phyloP scores from a whole-genome alignment of 2,888 invertebrate genomes.

The Cheilosia pagana region DNA sequence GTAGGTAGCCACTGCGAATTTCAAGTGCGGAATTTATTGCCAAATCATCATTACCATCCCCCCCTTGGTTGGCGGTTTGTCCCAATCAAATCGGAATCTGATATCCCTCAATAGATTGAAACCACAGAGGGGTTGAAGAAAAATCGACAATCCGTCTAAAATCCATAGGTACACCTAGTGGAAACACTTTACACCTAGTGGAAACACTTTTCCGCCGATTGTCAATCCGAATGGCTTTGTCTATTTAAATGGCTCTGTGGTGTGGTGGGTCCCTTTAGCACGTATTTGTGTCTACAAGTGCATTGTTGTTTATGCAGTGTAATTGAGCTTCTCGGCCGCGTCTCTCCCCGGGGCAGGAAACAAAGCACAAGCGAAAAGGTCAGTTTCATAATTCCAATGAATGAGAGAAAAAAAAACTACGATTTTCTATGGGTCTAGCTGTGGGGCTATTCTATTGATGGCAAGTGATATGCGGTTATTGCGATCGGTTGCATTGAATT shows the following conservation, averaged over 20 bases:
- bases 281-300: slow-evolving; percentile 22
- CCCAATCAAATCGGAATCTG: slow-evolving; percentile 50
- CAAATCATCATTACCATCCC: slow-evolving; percentile 6
- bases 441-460: slow-evolving; percentile 49
- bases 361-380: slow-evolving; percentile 62
- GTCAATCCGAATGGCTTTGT: slow-evolving; percentile 14
- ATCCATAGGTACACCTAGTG: background rate
- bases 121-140: background rate
- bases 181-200: slow-evolving; percentile 5
- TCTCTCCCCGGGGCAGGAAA: slow-evolving; percentile 27
- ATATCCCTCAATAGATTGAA: slow-evolving; percentile 47
- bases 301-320: slow-evolving; percentile 3
- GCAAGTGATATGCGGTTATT: slow-evolving; percentile 73
- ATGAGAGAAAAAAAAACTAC: slow-evolving; percentile 5
- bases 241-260: slow-evolving; percentile 25
- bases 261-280: slow-evolving; percentile 23
- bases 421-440: background rate
- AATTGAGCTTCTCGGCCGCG: background rate
- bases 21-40: slow-evolving; percentile 65
- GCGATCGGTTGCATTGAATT: slow-evolving; percentile 70
- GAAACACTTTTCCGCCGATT: slow-evolving; percentile 18
- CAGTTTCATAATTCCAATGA: slow-evolving; percentile 66
- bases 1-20: slow-evolving; percentile 9
- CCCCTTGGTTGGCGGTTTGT: slow-evolving; percentile 6
- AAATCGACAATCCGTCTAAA: slow-evolving; percentile 27